phyloP scores from a whole-genome alignment of 2,113 vertebrate species.

The Proteles cristata region DNA sequence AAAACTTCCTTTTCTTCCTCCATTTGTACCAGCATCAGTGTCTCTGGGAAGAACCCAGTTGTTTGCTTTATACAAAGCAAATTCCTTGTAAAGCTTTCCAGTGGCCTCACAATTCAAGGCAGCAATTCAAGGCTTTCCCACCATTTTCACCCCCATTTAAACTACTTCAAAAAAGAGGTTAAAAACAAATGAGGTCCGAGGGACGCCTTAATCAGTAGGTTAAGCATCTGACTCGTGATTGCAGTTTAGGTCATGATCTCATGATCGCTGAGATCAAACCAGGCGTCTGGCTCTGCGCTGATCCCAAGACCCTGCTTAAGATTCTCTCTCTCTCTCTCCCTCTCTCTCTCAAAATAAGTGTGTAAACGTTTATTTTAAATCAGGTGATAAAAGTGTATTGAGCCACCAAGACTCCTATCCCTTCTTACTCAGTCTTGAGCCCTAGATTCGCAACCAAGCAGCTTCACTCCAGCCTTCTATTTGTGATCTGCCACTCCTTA shows the following conservation, averaged over 20 bases:
- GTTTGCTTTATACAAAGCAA: neutral
- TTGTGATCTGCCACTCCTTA: neutral
- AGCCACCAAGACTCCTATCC: neutral
- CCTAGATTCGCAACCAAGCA: neutral
- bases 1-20: neutral
- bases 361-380: neutral
- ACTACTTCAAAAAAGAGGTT: constrained; percentile 7
- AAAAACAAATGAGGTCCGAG: neutral
- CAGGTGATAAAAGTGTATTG: neutral
- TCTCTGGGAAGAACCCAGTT: neutral
- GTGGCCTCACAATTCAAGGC: neutral
- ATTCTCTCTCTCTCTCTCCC: too few species aligned
- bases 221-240: too few species aligned
- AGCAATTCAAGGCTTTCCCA: neutral
- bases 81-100: neutral
- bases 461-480: neutral
- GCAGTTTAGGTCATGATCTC: too few species aligned
- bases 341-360: too few species aligned
- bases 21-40: neutral
- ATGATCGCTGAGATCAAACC: too few species aligned
- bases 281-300: too few species aligned
- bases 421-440: constrained; percentile 5
- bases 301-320: too few species aligned
- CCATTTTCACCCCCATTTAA: constrained; percentile 17
- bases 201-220: too few species aligned